Conservation (phyloP, 2,797 vertebrate genomes). For the Lycodopsis pacificus region DNA sequence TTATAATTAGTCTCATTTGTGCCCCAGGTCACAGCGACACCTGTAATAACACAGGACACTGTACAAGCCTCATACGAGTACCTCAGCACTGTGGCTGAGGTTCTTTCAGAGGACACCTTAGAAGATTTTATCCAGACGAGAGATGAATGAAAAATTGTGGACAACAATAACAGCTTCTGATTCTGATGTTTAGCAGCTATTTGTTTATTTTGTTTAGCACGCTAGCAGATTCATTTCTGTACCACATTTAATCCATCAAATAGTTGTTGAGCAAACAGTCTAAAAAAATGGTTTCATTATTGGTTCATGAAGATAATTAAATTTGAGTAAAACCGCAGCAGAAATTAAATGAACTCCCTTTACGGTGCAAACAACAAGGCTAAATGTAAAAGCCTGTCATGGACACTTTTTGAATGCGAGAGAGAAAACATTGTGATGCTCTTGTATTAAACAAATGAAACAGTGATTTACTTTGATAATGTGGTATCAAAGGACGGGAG, state of each 20-base stretch:
- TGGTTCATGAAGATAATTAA: constrained; percentile 19
- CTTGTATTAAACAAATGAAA: constrained; percentile 26
- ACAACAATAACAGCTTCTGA: background rate
- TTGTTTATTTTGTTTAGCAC: background rate
- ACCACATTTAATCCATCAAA: background rate
- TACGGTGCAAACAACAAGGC: constrained; percentile 13
- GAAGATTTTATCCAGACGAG: background rate
- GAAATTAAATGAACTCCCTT: constrained; percentile 33
- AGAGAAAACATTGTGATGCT: background rate
- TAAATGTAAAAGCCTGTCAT: constrained; percentile 1
- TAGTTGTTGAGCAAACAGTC: background rate
- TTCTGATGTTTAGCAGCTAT: background rate
- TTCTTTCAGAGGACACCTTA: background rate
- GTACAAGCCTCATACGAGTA: constrained; percentile 22
- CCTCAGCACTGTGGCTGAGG: background rate
- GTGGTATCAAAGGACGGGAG: constrained; percentile 26
- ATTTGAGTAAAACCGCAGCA: constrained; percentile 31
- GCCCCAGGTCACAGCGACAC: constrained; percentile 54
- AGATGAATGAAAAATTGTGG: background rate
- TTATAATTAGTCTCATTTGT: constrained; percentile 66
- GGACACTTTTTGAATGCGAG: constrained; percentile 6
- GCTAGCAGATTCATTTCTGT: background rate
- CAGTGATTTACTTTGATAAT: constrained; percentile 29
- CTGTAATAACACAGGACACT: constrained; percentile 62
- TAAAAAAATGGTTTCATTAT: constrained; percentile 27